Evolutionary conservation across 1,140 invertebrate species (phyloP).

Genomic region (Lasaia peninsularis): DNA sequence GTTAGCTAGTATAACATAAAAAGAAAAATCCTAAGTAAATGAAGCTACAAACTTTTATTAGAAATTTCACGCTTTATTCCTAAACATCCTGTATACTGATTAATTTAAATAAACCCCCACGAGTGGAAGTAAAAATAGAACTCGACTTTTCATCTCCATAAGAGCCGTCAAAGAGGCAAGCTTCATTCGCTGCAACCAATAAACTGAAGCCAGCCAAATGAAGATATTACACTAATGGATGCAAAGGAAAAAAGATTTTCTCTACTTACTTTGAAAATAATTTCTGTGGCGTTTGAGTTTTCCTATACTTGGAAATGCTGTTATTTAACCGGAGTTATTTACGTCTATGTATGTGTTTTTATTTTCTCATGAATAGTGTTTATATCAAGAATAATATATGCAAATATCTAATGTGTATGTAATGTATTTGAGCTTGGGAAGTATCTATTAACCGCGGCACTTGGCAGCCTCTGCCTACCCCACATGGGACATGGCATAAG

Average conservation of each 20-base stretch:
- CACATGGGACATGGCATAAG: too few relatives aligned
- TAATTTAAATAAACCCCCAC: neutral
- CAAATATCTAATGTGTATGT: too few relatives aligned
- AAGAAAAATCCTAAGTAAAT: too few relatives aligned
- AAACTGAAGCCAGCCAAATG: conserved; percentile 42
- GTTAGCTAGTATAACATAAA: too few relatives aligned
- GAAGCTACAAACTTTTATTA: too few relatives aligned
- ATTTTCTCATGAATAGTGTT: too few relatives aligned
- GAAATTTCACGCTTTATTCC: neutral
- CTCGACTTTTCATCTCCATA: conserved; percentile 24
- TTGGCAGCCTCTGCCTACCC: too few relatives aligned
- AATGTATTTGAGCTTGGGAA: too few relatives aligned
- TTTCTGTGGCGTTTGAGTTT: neutral
- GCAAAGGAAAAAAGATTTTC: conserved; percentile 32
- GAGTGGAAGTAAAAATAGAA: neutral
- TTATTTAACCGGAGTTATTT: too few relatives aligned
- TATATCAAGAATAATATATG: too few relatives aligned
- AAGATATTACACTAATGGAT: conserved; percentile 51
- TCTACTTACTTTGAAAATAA: neutral
- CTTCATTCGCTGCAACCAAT: conserved; percentile 44
- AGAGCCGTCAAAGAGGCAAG: conserved; percentile 29
- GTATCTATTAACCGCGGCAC: too few relatives aligned
- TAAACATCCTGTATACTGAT: neutral
- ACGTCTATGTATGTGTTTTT: too few relatives aligned
- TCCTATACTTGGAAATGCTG: neutral